phyloP scores from a whole-genome alignment of 2,113 vertebrate genomes.

The Petrocephalus microphthalmus region DNA sequence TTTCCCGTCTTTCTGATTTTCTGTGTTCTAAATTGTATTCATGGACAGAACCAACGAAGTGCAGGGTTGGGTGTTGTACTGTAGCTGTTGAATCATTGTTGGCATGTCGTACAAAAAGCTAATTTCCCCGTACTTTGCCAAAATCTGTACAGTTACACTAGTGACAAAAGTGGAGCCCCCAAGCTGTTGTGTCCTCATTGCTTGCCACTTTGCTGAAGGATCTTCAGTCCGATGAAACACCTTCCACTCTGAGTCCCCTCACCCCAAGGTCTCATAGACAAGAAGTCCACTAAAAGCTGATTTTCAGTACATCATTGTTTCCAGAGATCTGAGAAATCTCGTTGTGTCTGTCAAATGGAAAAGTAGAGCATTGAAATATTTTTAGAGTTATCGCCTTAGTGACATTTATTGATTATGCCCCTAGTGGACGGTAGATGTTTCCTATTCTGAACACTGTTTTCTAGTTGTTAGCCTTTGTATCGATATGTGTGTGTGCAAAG shows the following conservation, averaged over 20 bases:
- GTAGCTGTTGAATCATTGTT: not conserved
- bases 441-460: conserved; percentile 49
- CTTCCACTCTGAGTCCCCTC: not conserved
- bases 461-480: conserved; percentile 49
- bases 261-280: not conserved
- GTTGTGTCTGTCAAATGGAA: conserved; percentile 30
- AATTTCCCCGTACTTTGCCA: conserved; percentile 15
- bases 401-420: not conserved
- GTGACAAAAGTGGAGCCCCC: conserved; percentile 6
- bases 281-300: conserved; percentile 26
- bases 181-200: not conserved
- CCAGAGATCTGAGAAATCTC: conserved; percentile 29
- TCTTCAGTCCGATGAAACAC: conserved; percentile 27
- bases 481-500: conserved; percentile 32
- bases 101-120: not conserved
- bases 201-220: conserved; percentile 16
- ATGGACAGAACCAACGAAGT: not conserved
- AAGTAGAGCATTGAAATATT: conserved; percentile 47
- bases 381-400: conserved; percentile 28
- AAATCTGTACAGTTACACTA: conserved; percentile 14
- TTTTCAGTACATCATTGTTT: conserved; percentile 28
- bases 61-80: not conserved
- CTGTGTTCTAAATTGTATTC: conserved; percentile 6
- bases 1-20: not conserved
- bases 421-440: not conserved